Conservation (phyloP, 2,113 vertebrate species). For the Proterorhinus semilunaris region DNA sequence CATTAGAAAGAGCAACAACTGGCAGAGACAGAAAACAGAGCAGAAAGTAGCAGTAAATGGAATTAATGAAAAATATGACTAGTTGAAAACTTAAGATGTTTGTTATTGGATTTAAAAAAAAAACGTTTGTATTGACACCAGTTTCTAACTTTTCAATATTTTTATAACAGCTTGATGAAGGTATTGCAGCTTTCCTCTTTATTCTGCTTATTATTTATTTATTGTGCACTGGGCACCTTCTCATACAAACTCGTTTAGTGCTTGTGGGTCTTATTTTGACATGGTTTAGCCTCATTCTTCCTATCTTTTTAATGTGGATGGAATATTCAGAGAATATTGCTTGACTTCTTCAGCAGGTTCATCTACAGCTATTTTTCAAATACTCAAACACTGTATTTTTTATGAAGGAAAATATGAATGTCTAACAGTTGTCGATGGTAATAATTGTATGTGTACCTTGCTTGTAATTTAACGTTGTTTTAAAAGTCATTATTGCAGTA, state of each 20-base stretch:
- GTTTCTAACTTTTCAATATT: conserved; percentile 17
- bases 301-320: neutral
- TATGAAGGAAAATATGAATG: too few relatives aligned
- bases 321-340: conserved; percentile 47
- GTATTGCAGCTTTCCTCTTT: neutral
- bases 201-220: conserved; percentile 1
- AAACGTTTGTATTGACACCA: neutral
- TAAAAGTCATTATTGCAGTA: conserved; percentile 20
- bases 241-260: conserved; percentile 35
- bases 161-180: neutral
- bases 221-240: conserved; percentile 6
- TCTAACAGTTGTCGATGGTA: too few relatives aligned
- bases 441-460: too few relatives aligned
- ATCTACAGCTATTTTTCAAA: too few relatives aligned
- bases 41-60: conserved; percentile 56
- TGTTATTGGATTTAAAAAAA: neutral
- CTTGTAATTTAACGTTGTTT: too few relatives aligned
- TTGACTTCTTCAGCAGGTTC: too few relatives aligned
- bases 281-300: conserved; percentile 1
- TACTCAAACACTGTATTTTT: too few relatives aligned
- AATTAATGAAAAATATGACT: conserved; percentile 75
- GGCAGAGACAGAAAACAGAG: conserved; percentile 76
- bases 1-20: conserved; percentile 81
- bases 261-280: conserved; percentile 24
- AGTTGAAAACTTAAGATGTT: conserved; percentile 7